Percentiles rank a stretch among this genome's conserved stretches.
phyloP scores from a whole-genome alignment of 2,113 vertebrate genomes.

The Rhinolophus ferrumequinum region DNA sequence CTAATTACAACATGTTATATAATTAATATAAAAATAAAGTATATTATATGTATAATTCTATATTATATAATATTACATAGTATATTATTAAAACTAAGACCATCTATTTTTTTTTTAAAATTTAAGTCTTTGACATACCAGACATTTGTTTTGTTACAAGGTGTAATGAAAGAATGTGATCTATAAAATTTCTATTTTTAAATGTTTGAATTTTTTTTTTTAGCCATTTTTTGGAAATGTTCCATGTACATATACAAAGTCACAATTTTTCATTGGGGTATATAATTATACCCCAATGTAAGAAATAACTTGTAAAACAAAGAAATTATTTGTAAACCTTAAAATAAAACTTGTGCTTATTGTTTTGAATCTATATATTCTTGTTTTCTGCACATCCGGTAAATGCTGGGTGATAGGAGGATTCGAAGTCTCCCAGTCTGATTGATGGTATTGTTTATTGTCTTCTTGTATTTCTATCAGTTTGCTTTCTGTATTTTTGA shows the following conservation, averaged over 20 bases:
- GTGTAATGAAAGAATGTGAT: not conserved
- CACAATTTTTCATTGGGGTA: not conserved
- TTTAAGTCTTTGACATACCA: not conserved
- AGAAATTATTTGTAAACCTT: not conserved
- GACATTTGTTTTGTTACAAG: not conserved
- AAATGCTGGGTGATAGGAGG: not conserved
- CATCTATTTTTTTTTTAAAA: not conserved
- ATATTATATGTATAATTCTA: not conserved
- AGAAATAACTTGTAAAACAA: too few species aligned
- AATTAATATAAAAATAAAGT: not conserved
- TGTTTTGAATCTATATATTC: not conserved
- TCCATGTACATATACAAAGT: not conserved
- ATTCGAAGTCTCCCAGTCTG: not conserved
- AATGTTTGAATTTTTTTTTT: not conserved
- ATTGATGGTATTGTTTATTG: not conserved
- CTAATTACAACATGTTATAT: not conserved
- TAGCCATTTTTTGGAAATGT: not conserved
- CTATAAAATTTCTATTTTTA: not conserved
- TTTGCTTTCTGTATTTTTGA: not conserved
- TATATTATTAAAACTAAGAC: not conserved
- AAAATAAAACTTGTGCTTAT: not conserved
- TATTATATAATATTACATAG: not conserved
- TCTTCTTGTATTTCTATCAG: not conserved
- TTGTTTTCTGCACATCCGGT: not conserved
- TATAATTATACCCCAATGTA: conserved; percentile 8